Evolutionary conservation across 2,888 invertebrate species (phyloP).

Genomic region (Salpingus planirostris): DNA sequence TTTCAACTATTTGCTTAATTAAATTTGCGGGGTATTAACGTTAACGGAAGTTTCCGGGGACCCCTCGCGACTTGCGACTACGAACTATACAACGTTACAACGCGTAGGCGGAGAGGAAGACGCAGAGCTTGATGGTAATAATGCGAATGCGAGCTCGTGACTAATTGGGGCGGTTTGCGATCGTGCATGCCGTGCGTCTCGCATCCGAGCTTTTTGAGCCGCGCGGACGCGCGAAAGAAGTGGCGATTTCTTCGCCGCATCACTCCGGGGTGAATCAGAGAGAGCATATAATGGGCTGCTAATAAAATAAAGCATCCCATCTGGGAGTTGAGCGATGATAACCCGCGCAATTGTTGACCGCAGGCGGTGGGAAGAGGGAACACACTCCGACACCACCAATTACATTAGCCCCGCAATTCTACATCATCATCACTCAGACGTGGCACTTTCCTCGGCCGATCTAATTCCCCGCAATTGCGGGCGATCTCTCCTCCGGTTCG

Average conservation of each 20-base stretch:
- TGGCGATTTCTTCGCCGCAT: no score
- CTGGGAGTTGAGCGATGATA: slow-evolving; percentile 26
- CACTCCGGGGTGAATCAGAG: slow-evolving; percentile 14
- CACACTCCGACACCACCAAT: slow-evolving; percentile 27
- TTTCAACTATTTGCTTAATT: slow-evolving; percentile 35
- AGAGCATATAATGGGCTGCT: slow-evolving; percentile 20
- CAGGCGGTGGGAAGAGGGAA: slow-evolving; percentile 17
- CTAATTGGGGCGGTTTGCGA: neutral
- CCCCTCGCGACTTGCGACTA: slow-evolving; percentile 6
- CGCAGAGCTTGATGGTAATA: neutral
- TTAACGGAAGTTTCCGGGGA: slow-evolving; percentile 26
- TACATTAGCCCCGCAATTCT: slow-evolving; percentile 29
- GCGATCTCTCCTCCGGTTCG: slow-evolving; percentile 2
- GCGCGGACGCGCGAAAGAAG: no score
- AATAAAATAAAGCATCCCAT: slow-evolving; percentile 28
- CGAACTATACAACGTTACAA: no score
- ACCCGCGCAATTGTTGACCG: slow-evolving; percentile 29
- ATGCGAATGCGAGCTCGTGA: neutral
- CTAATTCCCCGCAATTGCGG: slow-evolving; percentile 25
- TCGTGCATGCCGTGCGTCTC: no score
- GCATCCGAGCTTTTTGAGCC: no score
- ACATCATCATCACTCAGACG: slow-evolving; percentile 29
- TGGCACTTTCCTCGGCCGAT: slow-evolving; percentile 23
- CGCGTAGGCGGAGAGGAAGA: neutral
- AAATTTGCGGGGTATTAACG: slow-evolving; percentile 33